A percentile compares a stretch with the other conserved stretches of the same genome.
Evolutionary conservation across 2,797 vertebrate genomes (phyloP).

Genomic region (Enteromius anoplus): DNA sequence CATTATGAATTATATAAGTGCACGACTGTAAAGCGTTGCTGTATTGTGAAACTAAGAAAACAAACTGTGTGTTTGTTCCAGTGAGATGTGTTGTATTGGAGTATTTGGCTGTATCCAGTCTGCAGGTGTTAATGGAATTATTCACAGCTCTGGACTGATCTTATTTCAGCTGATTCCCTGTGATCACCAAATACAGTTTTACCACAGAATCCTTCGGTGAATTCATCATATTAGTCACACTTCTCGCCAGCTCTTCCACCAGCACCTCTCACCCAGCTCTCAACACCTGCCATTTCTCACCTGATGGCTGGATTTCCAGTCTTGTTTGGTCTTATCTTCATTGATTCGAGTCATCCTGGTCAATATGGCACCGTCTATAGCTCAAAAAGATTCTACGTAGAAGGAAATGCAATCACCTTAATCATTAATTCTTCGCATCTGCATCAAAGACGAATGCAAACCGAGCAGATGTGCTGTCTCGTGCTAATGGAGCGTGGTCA

Average conservation of each 20-base stretch:
- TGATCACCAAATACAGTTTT: constrained; percentile 17
- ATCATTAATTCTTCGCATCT: constrained; percentile 3
- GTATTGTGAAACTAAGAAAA: not conserved
- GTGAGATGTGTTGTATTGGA: not conserved
- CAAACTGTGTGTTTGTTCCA: not conserved
- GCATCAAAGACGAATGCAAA: constrained; percentile 9
- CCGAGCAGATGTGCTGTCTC: not conserved
- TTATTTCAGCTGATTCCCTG: constrained; percentile 51
- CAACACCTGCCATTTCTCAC: constrained; percentile 26
- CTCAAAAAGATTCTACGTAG: not conserved
- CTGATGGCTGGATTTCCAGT: not conserved
- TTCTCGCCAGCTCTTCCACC: not conserved
- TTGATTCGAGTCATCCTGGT: not conserved
- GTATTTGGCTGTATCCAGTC: not conserved
- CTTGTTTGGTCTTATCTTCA: constrained; percentile 30
- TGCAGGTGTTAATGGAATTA: constrained; percentile 53
- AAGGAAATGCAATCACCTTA: not conserved
- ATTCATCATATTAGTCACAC: constrained; percentile 1
- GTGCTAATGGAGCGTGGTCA: constrained; percentile 29
- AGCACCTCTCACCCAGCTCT: not conserved
- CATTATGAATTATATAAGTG: not conserved
- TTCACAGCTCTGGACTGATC: constrained; percentile 45
- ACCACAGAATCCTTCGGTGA: not conserved
- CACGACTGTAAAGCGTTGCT: not conserved
- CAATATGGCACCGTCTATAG: not conserved